Base-by-base conservation (phyloP, 2,797 vertebrate species). In the Pitangus sulphuratus region DNA sequence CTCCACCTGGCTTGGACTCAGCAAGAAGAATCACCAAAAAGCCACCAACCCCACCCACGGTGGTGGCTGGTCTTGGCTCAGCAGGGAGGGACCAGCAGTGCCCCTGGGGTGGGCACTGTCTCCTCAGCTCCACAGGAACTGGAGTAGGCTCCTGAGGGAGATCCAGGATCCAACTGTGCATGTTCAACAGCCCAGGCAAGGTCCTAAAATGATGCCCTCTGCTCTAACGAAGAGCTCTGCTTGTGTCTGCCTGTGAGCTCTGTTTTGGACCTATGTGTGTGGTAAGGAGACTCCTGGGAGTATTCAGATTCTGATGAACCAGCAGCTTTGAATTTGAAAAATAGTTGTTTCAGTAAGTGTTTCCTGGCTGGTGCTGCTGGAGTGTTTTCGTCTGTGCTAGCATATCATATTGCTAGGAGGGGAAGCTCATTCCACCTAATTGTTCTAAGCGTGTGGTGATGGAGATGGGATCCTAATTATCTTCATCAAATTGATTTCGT, bases 381-480 rank as follows among this genome's bases (percentile, higher is more conserved):
- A 65, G 12, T 81, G 56, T 84, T 96, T 94, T 22, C 15, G 31
- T 64, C 78, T 94, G 60, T 35, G 31, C 50, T 95, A 71, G 77
- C 40, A 80, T 75, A 51, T 92, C 79, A 71, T 61, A 78, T 72
- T 91, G 83, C 75, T 91, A 92, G 93, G 88, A 77, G 75, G 51
- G 84, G 81, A 93, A 91, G 71, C 90, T 97, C 87, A 92, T 97
- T 97, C 58, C 61, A 92, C 81, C 84, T 96, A 95, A 97, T 95
- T 93, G 94, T 95, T 57, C 76, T 81, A 87, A 94, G 84, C 1
- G 21, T 92, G 91, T 95, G 95, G 92, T 93, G 93, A 87, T 91
- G 86, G 88, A 96, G 93, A 96, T 93, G 89, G 86, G 92, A 92
- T 79, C 89, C 61, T 96, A 97, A 96, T 97, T 97, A 96, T 85